A percentile compares a stretch with the other conserved stretches of the same genome.
phyloP scores from a whole-genome alignment of 2,888 invertebrate species.

The Cheilosia pagana region DNA sequence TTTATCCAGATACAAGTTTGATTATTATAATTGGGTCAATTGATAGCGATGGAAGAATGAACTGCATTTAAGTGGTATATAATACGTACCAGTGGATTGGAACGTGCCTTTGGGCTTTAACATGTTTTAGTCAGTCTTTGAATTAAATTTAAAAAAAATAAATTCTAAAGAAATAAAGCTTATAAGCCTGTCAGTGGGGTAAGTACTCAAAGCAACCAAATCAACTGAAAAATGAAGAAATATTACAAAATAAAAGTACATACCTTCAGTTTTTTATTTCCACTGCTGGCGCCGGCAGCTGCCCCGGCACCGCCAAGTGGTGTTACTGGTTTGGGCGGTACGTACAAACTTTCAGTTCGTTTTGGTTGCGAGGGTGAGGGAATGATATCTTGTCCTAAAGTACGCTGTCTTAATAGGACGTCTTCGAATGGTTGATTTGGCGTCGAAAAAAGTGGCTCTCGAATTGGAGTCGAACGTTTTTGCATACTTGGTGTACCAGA shows the following conservation, averaged over 20 bases:
- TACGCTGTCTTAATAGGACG: slow-evolving; percentile 90
- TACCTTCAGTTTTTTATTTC: slow-evolving; percentile 84
- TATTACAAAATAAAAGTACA: slow-evolving; percentile 76
- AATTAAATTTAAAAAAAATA: background rate
- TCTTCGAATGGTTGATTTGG: slow-evolving; percentile 91
- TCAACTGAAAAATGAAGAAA: background rate
- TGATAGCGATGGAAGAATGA: background rate
- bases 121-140: slow-evolving; percentile 10
- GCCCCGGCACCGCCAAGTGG: slow-evolving; percentile 81
- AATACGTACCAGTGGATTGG: slow-evolving; percentile 41
- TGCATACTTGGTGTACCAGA: slow-evolving; percentile 84
- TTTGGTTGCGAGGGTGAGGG: slow-evolving; percentile 95
- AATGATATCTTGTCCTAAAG: slow-evolving; percentile 94
- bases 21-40: background rate
- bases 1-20: background rate
- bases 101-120: slow-evolving; percentile 16
- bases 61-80: background rate
- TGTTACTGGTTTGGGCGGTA: slow-evolving; percentile 86
- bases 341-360: slow-evolving; percentile 94
- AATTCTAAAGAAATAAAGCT: background rate
- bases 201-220: slow-evolving; percentile 13
- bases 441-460: slow-evolving; percentile 83
- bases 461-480: slow-evolving; percentile 81
- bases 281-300: slow-evolving; percentile 83
- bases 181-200: slow-evolving; percentile 21